Evolutionary conservation across 2,888 invertebrate species (phyloP).

Genomic region (Xestia xanthographa): DNA sequence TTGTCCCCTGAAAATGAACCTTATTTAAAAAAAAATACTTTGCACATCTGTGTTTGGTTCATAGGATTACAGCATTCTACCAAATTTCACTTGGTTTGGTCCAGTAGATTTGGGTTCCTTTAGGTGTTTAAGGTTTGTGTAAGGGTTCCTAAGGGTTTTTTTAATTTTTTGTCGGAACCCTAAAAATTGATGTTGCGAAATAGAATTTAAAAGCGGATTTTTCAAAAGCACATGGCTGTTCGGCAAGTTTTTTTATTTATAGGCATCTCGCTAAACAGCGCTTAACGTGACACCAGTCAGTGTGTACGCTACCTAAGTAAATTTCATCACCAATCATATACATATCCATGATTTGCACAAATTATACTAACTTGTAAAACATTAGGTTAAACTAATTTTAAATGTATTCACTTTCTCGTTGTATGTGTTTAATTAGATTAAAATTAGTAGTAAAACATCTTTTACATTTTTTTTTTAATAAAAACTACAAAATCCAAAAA

Average conservation of each 20-base stretch:
- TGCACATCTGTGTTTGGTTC: too few relatives aligned
- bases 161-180: too few relatives aligned
- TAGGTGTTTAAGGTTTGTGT: too few relatives aligned
- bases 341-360: background rate
- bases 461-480: too few relatives aligned
- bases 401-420: background rate
- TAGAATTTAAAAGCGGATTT: background rate
- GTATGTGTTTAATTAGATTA: background rate
- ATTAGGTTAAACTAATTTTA: background rate
- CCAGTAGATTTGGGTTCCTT: too few relatives aligned
- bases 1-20: too few relatives aligned
- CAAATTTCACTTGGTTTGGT: too few relatives aligned
- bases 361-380: background rate
- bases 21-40: too few relatives aligned
- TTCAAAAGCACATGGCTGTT: background rate
- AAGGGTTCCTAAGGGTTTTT: too few relatives aligned
- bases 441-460: background rate
- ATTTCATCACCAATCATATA: background rate
- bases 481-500: constrained; percentile 11
- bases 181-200: background rate
- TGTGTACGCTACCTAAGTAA: background rate
- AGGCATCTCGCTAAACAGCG: background rate
- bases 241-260: background rate
- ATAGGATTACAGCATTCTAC: too few relatives aligned
- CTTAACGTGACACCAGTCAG: background rate